These are phyloP conservation scores for Papilio glaucus DNA, from an alignment of 1,140 invertebrate species.

Conservation along the genomic window DNA sequence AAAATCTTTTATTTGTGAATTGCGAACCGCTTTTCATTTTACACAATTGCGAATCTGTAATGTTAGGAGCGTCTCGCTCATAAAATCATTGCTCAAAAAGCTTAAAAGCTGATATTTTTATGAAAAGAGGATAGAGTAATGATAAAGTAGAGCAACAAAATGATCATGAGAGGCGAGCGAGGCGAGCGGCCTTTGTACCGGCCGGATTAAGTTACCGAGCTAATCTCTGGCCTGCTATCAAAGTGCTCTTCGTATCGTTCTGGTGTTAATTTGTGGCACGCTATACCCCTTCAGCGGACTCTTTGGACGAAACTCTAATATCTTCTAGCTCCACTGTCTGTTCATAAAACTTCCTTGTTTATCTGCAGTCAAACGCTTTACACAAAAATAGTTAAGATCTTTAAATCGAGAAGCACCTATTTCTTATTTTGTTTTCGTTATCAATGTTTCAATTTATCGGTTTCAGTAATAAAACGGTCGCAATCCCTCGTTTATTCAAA, in stretches of 20 bases:
- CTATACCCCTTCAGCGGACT: background rate
- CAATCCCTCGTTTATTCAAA: too few species aligned
- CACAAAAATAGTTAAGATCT: too few species aligned
- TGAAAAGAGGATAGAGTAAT: conserved; percentile 37
- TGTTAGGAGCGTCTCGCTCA: background rate
- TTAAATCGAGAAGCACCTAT: too few species aligned
- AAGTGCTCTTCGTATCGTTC: conserved; percentile 28
- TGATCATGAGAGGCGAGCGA: conserved; percentile 27
- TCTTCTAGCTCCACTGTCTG: background rate
- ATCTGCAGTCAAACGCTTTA: background rate
- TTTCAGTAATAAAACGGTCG: too few species aligned
- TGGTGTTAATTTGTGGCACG: conserved; percentile 7
- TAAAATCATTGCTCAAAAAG: conserved; percentile 1
- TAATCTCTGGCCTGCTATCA: conserved; percentile 26
- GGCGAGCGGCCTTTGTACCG: conserved; percentile 30
- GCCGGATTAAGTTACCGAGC: conserved; percentile 29
- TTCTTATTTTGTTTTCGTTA: too few species aligned
- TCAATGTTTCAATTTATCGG: too few species aligned
- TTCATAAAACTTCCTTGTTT: background rate
- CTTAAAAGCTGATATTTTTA: conserved; percentile 32
- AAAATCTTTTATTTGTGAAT: too few species aligned
- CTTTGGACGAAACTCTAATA: background rate
- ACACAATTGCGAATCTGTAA: background rate
- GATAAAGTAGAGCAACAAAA: conserved; percentile 34
- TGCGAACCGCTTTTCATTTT: too few species aligned